These are phyloP conservation scores for Oncorhynchus keta DNA, from an alignment of 2,113 vertebrate genomes.

Conservation along the genomic window DNA sequence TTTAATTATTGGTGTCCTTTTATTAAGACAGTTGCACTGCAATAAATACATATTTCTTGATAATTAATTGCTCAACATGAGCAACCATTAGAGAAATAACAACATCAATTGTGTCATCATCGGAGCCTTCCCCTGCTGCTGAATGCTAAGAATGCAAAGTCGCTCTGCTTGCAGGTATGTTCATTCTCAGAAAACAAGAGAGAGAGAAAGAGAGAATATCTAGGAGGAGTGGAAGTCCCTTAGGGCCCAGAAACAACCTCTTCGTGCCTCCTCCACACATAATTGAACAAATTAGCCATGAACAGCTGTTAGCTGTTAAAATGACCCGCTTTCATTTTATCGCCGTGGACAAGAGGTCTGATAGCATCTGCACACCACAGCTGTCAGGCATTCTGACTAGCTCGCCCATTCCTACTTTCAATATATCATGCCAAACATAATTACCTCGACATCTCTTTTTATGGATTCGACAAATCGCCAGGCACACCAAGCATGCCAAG, in stretches of 20 bases:
- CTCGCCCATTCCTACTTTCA: slow-evolving; percentile 61
- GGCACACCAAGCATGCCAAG: slow-evolving; percentile 59
- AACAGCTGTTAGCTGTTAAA: slow-evolving; percentile 80
- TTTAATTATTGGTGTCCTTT: background rate
- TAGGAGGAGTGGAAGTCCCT: slow-evolving; percentile 45
- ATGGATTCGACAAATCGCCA: slow-evolving; percentile 73
- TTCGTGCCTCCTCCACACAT: slow-evolving; percentile 64
- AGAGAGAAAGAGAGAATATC: slow-evolving; percentile 10
- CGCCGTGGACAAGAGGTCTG: slow-evolving; percentile 71
- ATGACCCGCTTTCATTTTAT: slow-evolving; percentile 76
- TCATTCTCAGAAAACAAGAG: background rate
- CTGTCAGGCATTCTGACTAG: slow-evolving; percentile 73
- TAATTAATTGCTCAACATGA: background rate
- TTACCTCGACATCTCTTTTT: slow-evolving; percentile 78
- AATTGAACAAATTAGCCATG: slow-evolving; percentile 78
- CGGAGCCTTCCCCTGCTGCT: background rate
- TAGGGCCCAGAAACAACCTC: slow-evolving; percentile 56
- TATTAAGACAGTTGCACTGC: background rate
- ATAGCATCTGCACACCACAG: slow-evolving; percentile 76
- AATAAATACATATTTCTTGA: background rate
- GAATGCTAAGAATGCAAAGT: background rate
- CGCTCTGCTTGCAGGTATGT: background rate
- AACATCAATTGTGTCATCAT: background rate
- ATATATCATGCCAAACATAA: slow-evolving; percentile 78
- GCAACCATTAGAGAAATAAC: background rate